Evolutionary conservation across 2,797 vertebrate genomes (phyloP).

Genomic region (Paramormyrops hopkinsi): DNA sequence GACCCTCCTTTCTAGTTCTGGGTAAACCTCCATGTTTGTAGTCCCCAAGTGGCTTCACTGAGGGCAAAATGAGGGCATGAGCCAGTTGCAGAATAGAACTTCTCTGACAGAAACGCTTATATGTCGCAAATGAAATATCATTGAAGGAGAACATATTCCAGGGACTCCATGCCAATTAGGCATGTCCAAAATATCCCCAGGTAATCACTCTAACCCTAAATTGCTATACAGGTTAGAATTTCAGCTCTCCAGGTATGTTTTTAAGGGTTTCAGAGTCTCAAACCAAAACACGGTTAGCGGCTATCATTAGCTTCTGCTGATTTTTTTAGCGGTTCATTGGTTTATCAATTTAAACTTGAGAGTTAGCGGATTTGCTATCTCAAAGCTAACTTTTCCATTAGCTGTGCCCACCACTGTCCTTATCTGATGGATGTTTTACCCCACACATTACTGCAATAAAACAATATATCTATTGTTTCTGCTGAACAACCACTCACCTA

Average conservation of each 20-base stretch:
- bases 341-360: background rate
- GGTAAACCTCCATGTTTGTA: background rate
- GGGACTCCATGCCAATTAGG: background rate
- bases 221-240: background rate
- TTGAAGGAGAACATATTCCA: background rate
- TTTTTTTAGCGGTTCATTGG: background rate
- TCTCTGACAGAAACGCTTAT: background rate
- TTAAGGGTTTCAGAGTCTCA: background rate
- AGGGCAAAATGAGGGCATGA: background rate
- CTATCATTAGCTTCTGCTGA: background rate
- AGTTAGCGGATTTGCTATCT: background rate
- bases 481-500: conserved; percentile 60
- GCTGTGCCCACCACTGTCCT: background rate
- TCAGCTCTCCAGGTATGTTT: background rate
- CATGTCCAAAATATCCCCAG: background rate
- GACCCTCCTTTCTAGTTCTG: background rate
- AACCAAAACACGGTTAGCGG: background rate
- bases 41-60: background rate
- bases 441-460: background rate
- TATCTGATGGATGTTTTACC: background rate
- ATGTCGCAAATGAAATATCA: background rate
- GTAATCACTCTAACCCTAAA: background rate
- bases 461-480: background rate
- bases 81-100: background rate
- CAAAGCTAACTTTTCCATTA: background rate